Base-by-base conservation (phyloP, 30 jellyfish, hydroid and myxozoan species). In the Hydra vulgaris region DNA sequence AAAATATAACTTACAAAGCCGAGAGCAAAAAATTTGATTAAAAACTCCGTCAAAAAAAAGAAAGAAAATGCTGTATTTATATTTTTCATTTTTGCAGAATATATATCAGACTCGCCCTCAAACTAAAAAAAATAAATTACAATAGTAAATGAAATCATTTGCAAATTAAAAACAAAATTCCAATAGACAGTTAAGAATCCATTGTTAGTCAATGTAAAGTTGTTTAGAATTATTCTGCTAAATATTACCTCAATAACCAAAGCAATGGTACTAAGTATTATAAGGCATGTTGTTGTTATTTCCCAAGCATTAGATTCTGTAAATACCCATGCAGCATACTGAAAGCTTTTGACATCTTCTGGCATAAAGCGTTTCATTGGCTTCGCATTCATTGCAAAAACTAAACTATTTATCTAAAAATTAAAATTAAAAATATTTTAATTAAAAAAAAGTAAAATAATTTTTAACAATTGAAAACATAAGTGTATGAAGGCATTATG, bases 341-440 rank as follows among this genome's bases (percentile, higher is more conserved):
- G 96, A 74, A 86, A 79, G 23, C 95, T 83, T 21, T 74, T 73
- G 19, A 83, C 90, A 70, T 88, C 95, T 67, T 85, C 96, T 66
- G 96, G 96, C 78, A 88, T 89, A 73, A 77, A 84, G 5, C 90
- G 79, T 21, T 84, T 81, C 76, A 79, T 66, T 20, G 96, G 96
- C 56, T 88, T 89, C 55, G 95, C 79, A 21, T 71, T 74, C 83
- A 88, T 88, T 19, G 95, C 96, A 8, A 83, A 82, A 84, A 76
- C 74, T 21, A 88, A 19, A 56, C 95, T 83, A 83, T 88, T 89
- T 20, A 84, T 86, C 88, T 88, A 85, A 17, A 79, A 7, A 66
- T 68, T 3, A 23, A 68, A 68, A 68, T 3, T 68, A 23, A 68
- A 3, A n/a, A 3, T 68, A 68, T 56, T 56, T 56, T 56, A n/a